Evolutionary conservation across 2,113 vertebrate species (phyloP).

Genomic region (sheep (Ovis aries)): ARS-UI_Ramb_v3.0 NC_056065.1:11579501-11580000

Average conservation of each 20-base stretch:
- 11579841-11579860: neutral
- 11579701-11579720: neutral
- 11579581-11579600: neutral
- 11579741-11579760: neutral
- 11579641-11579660: neutral
- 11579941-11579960: neutral
- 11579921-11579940: neutral
- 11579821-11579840: neutral
- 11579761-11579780: neutral
- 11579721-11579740: neutral
- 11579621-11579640: neutral
- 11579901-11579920: neutral
- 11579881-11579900: fast-evolving
- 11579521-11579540: neutral
- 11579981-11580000: neutral
- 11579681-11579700: neutral
- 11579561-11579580: neutral
- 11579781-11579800: neutral
- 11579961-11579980: neutral
- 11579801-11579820: neutral
- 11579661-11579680: neutral
- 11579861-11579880: neutral
- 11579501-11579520: neutral
- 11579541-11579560: neutral
- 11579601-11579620: neutral